A percentile compares a stretch with the other conserved stretches of the same genome.
Evolutionary conservation across 2,888 invertebrate species (phyloP).

Genomic region (Drosophila diplacantha): DNA sequence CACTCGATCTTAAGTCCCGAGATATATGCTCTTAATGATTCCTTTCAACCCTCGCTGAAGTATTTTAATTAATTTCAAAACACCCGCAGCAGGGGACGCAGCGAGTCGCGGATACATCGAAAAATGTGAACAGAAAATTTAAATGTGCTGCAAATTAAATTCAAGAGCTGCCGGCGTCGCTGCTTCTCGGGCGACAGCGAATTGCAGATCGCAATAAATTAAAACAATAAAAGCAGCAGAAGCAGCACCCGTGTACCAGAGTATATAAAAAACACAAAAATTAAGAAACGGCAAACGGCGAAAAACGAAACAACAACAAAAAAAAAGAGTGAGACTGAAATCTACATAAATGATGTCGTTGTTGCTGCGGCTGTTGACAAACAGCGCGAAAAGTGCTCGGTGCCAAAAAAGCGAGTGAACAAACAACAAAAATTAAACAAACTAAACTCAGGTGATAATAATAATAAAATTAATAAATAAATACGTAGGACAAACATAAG

Average conservation of each 20-base stretch:
- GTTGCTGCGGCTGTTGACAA: slow-evolving; percentile 42
- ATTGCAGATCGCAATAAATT: slow-evolving; percentile 72
- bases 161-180: slow-evolving; percentile 63
- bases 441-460: slow-evolving; percentile 31
- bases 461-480: slow-evolving; percentile 7
- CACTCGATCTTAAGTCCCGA: neutral
- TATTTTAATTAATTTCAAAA: slow-evolving; percentile 48
- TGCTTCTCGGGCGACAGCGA: slow-evolving; percentile 60
- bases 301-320: slow-evolving; percentile 16
- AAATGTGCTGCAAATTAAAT: slow-evolving; percentile 68
- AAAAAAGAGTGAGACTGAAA: slow-evolving; percentile 48
- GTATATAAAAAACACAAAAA: slow-evolving; percentile 26
- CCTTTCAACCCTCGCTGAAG: slow-evolving; percentile 49
- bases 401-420: slow-evolving; percentile 63
- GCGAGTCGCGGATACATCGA: slow-evolving; percentile 13
- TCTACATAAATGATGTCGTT: slow-evolving; percentile 70
- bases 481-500: slow-evolving; percentile 22
- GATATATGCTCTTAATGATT: slow-evolving; percentile 44
- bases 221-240: slow-evolving; percentile 58
- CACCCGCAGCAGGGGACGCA: slow-evolving; percentile 5
- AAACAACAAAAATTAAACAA: slow-evolving; percentile 25
- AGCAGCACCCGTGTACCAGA: slow-evolving; percentile 32
- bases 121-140: slow-evolving; percentile 67
- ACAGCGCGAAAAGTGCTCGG: slow-evolving; percentile 46
- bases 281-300: slow-evolving; percentile 20